These are phyloP conservation scores for Ophonus ardosiacus DNA, from an alignment of 2,888 invertebrate species.

Conservation along the genomic window DNA sequence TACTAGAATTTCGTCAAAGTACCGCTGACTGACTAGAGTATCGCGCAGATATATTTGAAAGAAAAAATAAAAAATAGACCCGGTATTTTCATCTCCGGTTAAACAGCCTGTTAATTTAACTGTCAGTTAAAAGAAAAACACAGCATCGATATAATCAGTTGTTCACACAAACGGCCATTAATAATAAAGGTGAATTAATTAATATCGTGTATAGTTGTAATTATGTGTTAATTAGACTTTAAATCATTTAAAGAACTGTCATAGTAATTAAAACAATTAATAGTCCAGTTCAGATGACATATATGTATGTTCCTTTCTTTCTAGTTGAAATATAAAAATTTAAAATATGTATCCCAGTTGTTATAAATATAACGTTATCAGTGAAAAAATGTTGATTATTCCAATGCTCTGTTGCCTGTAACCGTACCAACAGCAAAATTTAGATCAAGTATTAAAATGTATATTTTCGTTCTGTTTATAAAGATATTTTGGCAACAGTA, in stretches of 20 bases:
- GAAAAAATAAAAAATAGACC: too few species aligned
- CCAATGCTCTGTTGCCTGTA: not conserved
- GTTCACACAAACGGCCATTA: too few species aligned
- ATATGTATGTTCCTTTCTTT: not conserved
- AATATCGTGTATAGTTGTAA: conserved; percentile 34
- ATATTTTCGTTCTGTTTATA: conserved; percentile 19
- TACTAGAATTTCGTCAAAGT: too few species aligned
- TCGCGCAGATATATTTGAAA: too few species aligned
- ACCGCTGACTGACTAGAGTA: too few species aligned
- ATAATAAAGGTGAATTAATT: conserved; percentile 12
- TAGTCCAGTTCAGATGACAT: not conserved
- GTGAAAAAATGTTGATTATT: not conserved
- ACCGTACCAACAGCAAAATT: not conserved
- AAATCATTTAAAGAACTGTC: conserved; percentile 58
- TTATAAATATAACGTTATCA: not conserved
- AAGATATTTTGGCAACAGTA: conserved; percentile 29
- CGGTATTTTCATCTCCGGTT: too few species aligned
- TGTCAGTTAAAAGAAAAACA: too few species aligned
- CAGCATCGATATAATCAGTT: too few species aligned
- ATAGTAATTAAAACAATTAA: conserved; percentile 41
- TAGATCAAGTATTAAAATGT: not conserved
- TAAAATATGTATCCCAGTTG: not conserved
- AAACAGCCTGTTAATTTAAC: too few species aligned
- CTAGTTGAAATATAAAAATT: not conserved
- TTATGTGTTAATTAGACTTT: conserved; percentile 60